Evolutionary conservation across 2,888 invertebrate genomes (phyloP), one percentile per base, ranked within the genome.

Genomic region (Cabera pusaria): DNA sequence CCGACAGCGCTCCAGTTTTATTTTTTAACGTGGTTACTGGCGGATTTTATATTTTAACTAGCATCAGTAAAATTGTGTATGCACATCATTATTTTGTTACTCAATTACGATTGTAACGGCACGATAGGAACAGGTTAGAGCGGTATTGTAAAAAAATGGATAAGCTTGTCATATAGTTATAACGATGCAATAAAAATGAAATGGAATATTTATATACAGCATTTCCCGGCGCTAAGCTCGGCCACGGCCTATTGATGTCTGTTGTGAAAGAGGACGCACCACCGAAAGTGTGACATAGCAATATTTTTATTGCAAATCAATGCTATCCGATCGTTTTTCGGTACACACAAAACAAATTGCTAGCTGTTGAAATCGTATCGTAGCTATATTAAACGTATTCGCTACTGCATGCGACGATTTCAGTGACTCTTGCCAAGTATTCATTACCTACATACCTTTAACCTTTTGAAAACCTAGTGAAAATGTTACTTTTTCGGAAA

Each of bases 251-350:
- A 51, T 46, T 58, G 56, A 53, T 52, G 55, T 46, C 52, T 44
- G 59, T 64, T 65, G 58, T 72, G 64, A 72, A 72, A 72, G 66
- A 72, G 64, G 53, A 58, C 55, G 56, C 54, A 59, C 60, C 62
- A 64, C 65, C 67, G 66, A 74, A 73, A 76, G 64, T 73, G 72
- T 81, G 77, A 81, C 76, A 68, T 62, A 64, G 71, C 73, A 67
- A 71, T 74, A 72, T 75, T 80, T 78, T 79, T 78, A 75, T 78
- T 73, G 64, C 72, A 72, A 78, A 80, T 75, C 77, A 76, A 79
- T 78, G 72, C 59, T 65, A 69, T 71, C 64, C 65, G 64, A 73
- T 65, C 69, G 66, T 56, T 72, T 72, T 68, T 61, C 65, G 67
- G 60, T 65, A 68, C 68, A 72, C 59, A 72, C 67, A 67, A 75